Evolutionary conservation across 2,113 vertebrate species (phyloP).

Genomic region (Galeopterus variegatus): DNA sequence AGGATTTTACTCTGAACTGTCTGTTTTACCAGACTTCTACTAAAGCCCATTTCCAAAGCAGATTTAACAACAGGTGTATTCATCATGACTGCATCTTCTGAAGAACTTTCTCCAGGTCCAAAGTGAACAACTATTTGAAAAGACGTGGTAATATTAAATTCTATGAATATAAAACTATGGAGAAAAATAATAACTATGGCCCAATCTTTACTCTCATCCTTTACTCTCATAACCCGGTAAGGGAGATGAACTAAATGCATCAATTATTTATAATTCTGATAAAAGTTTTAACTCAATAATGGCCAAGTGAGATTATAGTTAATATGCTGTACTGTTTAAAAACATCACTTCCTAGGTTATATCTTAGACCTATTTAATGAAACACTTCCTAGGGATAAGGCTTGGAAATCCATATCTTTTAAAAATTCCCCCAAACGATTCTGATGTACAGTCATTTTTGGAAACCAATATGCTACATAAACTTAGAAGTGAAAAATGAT

Average conservation of each 20-base stretch:
- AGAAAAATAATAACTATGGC: slow-evolving; percentile 1
- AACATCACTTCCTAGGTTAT: not conserved
- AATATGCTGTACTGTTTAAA: not conserved
- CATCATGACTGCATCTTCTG: slow-evolving; percentile 97
- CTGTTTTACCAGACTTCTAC: slow-evolving; percentile 94
- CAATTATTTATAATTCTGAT: slow-evolving; percentile 22
- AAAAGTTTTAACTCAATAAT: slow-evolving; percentile 14
- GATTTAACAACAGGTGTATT: slow-evolving; percentile 96
- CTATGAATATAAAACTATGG: slow-evolving; percentile 33
- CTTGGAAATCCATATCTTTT: not conserved
- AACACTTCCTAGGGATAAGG: not conserved
- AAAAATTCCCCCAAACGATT: slow-evolving; percentile 34
- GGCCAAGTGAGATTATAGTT: not conserved
- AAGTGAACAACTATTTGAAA: slow-evolving; percentile 93
- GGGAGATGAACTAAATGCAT: not conserved
- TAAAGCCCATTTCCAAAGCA: slow-evolving; percentile 98
- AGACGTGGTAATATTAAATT: slow-evolving; percentile 58
- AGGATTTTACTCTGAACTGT: slow-evolving; percentile 97
- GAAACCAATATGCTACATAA: not conserved
- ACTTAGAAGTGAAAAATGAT: not conserved
- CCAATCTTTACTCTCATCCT: not conserved
- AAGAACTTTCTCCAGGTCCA: slow-evolving; percentile 92
- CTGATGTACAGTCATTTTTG: not conserved
- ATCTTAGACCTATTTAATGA: not conserved
- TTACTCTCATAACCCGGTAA: not conserved